A percentile compares a stretch with the other conserved stretches of the same genome.
Evolutionary conservation across 2,113 vertebrate species (phyloP).

Genomic region (Ictalurus punctatus): DNA sequence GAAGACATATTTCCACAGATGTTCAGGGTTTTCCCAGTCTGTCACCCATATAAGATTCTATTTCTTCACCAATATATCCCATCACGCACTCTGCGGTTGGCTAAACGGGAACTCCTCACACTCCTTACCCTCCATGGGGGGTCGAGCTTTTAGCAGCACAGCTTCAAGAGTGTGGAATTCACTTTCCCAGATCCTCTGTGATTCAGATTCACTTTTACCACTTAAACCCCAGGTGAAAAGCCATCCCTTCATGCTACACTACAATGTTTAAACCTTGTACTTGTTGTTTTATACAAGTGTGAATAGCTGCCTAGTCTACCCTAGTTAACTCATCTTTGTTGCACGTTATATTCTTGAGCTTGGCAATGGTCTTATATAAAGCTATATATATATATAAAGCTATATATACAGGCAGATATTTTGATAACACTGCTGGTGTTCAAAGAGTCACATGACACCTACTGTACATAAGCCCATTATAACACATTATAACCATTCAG

Average conservation of each 20-base stretch:
- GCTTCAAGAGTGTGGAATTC: not conserved
- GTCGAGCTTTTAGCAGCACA: constrained; percentile 17
- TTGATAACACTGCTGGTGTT: not conserved
- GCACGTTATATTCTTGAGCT: not conserved
- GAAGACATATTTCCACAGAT: not conserved
- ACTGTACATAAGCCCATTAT: not conserved
- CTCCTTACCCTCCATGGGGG: not conserved
- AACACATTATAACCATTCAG: not conserved
- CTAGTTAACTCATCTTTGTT: not conserved
- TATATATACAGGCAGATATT: not conserved
- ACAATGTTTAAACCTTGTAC: not conserved
- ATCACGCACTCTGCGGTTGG: not conserved
- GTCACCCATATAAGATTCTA: not conserved
- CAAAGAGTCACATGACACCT: not conserved
- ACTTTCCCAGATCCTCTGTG: not conserved
- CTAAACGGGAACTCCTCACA: not conserved
- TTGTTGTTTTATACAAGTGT: not conserved
- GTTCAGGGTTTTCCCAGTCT: not conserved
- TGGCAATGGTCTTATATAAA: not conserved
- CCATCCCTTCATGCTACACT: not conserved
- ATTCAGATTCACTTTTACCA: constrained; percentile 9
- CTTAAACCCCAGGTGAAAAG: not conserved
- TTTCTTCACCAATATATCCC: not conserved
- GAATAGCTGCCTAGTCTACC: not conserved
- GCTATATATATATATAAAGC: not conserved